Evolutionary conservation across 2,888 invertebrate genomes (phyloP), one percentile per base, ranked within the genome.

Genomic region (Agonopterix alstromeriana): DNA sequence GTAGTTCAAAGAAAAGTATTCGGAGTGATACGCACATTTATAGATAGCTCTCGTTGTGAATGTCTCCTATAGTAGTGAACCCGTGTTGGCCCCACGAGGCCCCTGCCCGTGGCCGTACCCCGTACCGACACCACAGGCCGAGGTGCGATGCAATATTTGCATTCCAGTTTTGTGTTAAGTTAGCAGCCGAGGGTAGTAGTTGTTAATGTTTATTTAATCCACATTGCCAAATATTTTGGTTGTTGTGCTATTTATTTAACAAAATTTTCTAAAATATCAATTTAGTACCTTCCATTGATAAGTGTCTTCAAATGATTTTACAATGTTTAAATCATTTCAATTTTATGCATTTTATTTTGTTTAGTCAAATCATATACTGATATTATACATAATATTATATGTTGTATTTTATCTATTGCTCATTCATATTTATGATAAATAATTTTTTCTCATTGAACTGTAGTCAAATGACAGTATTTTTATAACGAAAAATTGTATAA

Each of bases 391-490:
- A 70, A 73, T 77, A 75, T 69, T 73, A 67, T 67, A 68, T 74
- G 78, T 83, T 84, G 73, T 82, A 79, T 76, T 80, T 67, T 82
- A 82, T 83, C 61, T 81, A 84, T 83, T 78, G 79, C 84, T 87
- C 79, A 77, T 81, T 81, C 70, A 74, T 80, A 80, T 74, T 70
- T 69, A 73, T 80, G 61, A 74, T 80, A 77, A 77, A 73, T 82
- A 76, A 83, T 81, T 70, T 81, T 86, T 82, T 86, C 80, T 86
- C 82, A 83, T 75, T 77, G 82, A 89, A 86, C 84, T 85, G 86
- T 89, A 90, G 89, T 89, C 89, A 89, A 89, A 90, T 89, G 86
- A 85, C 89, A 90, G 89, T 90, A 90, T 90, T 90, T 90, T 89
- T 89, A 67, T 89, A 89, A 83, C 70, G 81, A 78, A 82, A 27